These are phyloP conservation scores for Paratilapia polleni DNA, from an alignment of 2,113 vertebrate species.

Conservation along the genomic window DNA sequence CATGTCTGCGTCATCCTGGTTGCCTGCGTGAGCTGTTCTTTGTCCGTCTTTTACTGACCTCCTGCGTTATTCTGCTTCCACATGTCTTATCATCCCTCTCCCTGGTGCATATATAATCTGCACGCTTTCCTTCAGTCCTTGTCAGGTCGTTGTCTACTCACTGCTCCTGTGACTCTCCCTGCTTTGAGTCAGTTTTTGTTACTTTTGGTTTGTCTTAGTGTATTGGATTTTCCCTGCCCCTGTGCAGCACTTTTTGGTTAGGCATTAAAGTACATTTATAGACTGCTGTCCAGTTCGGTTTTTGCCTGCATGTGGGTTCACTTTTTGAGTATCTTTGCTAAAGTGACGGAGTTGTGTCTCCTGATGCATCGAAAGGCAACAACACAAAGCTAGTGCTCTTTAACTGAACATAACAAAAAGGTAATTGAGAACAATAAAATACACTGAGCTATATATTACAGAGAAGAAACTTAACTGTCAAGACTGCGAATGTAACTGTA, in stretches of 20 bases:
- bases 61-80: no score
- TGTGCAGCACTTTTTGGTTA: neutral
- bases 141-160: neutral
- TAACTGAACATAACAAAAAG: no score
- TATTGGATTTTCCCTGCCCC: neutral
- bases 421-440: no score
- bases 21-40: neutral
- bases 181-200: neutral
- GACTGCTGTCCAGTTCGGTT: fast-evolving
- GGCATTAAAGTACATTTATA: neutral
- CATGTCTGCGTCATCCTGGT: neutral
- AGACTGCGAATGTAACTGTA: neutral
- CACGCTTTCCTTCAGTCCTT: no score
- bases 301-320: neutral
- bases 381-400: neutral
- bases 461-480: neutral
- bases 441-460: neutral
- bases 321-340: neutral
- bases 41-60: neutral
- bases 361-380: neutral
- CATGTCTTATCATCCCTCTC: no score
- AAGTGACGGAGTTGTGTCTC: neutral
- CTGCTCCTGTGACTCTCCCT: neutral
- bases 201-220: neutral
- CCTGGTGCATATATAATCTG: no score